Percentiles rank a stretch among this genome's conserved stretches.
These are phyloP conservation scores for Clarias fuscus DNA, from an alignment of 2,797 vertebrate species.

Conservation along the genomic window DNA sequence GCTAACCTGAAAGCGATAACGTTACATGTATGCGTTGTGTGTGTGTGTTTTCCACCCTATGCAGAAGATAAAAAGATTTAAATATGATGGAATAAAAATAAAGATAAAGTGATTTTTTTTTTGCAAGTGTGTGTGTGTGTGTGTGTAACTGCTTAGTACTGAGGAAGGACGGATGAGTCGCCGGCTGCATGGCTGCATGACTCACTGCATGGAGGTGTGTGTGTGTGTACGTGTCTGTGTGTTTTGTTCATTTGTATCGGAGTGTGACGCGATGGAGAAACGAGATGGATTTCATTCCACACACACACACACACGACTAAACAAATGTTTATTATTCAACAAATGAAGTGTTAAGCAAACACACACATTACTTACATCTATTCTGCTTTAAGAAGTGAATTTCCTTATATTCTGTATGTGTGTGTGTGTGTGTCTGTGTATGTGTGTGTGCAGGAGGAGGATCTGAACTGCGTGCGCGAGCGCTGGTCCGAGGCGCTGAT, in stretches of 20 bases:
- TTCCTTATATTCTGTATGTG: neutral
- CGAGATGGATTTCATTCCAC: neutral
- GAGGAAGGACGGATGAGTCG: slow-evolving; percentile 55
- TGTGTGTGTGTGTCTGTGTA: neutral
- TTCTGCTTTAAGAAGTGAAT: neutral
- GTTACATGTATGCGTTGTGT: neutral
- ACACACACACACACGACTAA: neutral
- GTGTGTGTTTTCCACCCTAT: neutral
- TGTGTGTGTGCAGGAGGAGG: slow-evolving; percentile 84
- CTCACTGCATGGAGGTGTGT: slow-evolving; percentile 77
- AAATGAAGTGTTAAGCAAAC: neutral
- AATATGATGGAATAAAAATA: neutral
- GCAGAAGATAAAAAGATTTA: neutral
- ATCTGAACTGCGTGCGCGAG: slow-evolving; percentile 91
- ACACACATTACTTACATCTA: neutral
- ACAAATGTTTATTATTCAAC: no score
- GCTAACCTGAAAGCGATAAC: neutral
- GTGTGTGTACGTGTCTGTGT: neutral
- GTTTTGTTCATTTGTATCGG: neutral
- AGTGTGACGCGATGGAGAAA: neutral
- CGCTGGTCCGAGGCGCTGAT: slow-evolving; percentile 96
- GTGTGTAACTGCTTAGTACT: slow-evolving; percentile 66
- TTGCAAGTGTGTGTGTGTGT: neutral
- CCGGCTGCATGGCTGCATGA: slow-evolving; percentile 87
- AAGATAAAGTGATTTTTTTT: neutral